Conservation (phyloP, 2,888 invertebrate species). For the Byasa hedistus region DNA sequence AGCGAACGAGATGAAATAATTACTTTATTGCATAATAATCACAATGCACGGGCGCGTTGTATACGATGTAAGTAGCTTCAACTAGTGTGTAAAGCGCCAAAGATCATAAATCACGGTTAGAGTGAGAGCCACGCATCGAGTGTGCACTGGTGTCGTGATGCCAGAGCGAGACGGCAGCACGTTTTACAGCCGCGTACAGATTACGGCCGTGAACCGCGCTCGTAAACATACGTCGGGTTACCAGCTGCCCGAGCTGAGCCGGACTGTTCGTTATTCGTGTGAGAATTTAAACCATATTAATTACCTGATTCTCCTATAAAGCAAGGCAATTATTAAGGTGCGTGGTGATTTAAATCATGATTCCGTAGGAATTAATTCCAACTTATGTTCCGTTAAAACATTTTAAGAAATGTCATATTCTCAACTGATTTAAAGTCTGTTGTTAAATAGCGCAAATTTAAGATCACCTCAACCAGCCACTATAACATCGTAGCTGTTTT, state of each 20-base stretch:
- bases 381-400: neutral
- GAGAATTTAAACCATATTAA: constrained; percentile 32
- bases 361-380: neutral
- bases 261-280: constrained; percentile 43
- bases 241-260: constrained; percentile 46
- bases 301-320: constrained; percentile 25
- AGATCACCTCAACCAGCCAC: too few species aligned
- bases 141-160: neutral
- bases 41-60: constrained; percentile 60
- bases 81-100: constrained; percentile 60
- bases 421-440: too few species aligned
- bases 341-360: neutral
- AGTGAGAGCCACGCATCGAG: constrained; percentile 44
- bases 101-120: constrained; percentile 62
- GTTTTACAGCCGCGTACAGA: constrained; percentile 32
- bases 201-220: constrained; percentile 65
- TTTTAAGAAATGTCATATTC: neutral
- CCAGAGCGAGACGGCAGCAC: constrained; percentile 34
- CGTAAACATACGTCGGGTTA: constrained; percentile 61
- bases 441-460: too few species aligned
- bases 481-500: too few species aligned
- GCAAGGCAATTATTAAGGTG: constrained; percentile 11
- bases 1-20: constrained; percentile 64
- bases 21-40: constrained; percentile 66
- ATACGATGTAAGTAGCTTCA: constrained; percentile 60